These are phyloP conservation scores for Alcedo atthis DNA, from an alignment of 2,797 vertebrate species.

Conservation along the genomic window DNA sequence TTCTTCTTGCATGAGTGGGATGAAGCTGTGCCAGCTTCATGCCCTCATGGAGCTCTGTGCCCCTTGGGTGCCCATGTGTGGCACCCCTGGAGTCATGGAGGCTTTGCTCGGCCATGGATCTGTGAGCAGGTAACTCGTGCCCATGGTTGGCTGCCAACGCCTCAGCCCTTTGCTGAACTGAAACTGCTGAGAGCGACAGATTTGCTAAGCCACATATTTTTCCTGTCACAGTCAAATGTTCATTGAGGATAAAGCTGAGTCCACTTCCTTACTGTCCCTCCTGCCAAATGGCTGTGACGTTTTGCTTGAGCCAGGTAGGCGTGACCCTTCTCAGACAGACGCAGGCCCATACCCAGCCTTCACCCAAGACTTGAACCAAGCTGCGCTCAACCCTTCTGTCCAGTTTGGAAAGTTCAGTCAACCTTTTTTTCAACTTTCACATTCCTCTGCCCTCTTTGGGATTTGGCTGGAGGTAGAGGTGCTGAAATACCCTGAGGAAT, in stretches of 20 bases:
- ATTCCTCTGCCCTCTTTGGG: constrained; percentile 16
- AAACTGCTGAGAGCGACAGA: background rate
- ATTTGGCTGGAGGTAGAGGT: constrained; percentile 1
- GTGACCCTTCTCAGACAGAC: background rate
- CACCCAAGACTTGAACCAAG: background rate
- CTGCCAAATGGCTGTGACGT: background rate
- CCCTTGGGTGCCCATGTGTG: background rate
- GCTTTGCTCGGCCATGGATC: fast-evolving
- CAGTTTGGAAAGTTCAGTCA: background rate
- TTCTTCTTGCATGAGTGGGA: background rate
- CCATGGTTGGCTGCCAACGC: background rate
- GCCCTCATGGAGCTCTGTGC: background rate
- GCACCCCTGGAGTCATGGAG: background rate
- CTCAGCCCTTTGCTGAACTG: background rate
- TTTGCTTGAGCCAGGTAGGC: background rate
- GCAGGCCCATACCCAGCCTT: background rate
- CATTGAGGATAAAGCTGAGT: background rate
- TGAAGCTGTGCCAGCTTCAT: background rate
- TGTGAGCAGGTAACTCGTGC: background rate
- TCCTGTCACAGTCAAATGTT: background rate
- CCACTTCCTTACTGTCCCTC: background rate
- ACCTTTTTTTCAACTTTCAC: background rate
- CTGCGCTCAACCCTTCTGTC: background rate
- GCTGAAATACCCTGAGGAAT: constrained; percentile 14
- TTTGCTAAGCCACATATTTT: background rate